Evolutionary conservation across 1,140 invertebrate species (phyloP).

Genomic region (Brachionus rotundiformis): DNA sequence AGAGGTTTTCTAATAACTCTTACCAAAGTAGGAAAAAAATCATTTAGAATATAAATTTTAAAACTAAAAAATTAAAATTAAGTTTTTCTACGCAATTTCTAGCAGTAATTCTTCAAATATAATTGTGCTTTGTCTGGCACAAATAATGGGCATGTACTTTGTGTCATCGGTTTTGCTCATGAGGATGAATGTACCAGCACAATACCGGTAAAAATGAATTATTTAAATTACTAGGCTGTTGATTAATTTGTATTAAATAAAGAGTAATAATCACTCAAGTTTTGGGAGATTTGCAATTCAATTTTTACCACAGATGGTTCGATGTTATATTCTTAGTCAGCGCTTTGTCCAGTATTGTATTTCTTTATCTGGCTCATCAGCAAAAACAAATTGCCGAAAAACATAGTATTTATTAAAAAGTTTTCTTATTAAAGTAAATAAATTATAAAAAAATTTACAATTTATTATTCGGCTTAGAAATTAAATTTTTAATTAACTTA

Average conservation of each 20-base stretch:
- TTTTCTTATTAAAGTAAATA: neutral
- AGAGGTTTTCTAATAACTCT: conserved; percentile 89
- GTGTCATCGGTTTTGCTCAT: conserved; percentile 94
- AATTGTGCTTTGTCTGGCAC: conserved; percentile 90
- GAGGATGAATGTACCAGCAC: conserved; percentile 98
- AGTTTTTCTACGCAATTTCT: conserved; percentile 99
- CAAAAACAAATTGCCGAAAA: conserved; percentile 49
- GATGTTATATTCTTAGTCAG: conserved; percentile 98
- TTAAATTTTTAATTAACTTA: no score
- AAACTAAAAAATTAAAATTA: conserved; percentile 65
- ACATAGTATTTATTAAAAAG: conserved; percentile 30
- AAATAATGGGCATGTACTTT: conserved; percentile 99
- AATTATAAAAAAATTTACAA: neutral
- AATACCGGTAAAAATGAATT: conserved; percentile 72
- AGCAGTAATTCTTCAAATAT: conserved; percentile 98
- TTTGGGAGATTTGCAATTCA: conserved; percentile 94
- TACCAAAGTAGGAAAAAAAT: no score
- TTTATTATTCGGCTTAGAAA: no score
- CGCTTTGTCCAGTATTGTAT: conserved; percentile 89
- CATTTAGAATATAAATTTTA: no score
- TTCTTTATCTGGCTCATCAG: conserved; percentile 84
- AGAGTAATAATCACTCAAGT: conserved; percentile 95
- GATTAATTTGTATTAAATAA: conserved; percentile 53
- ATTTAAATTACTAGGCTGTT: neutral
- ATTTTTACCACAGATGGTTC: conserved; percentile 99